Conservation (phyloP, 2,113 vertebrate species). For the Myanophis thanlyinensis region DNA sequence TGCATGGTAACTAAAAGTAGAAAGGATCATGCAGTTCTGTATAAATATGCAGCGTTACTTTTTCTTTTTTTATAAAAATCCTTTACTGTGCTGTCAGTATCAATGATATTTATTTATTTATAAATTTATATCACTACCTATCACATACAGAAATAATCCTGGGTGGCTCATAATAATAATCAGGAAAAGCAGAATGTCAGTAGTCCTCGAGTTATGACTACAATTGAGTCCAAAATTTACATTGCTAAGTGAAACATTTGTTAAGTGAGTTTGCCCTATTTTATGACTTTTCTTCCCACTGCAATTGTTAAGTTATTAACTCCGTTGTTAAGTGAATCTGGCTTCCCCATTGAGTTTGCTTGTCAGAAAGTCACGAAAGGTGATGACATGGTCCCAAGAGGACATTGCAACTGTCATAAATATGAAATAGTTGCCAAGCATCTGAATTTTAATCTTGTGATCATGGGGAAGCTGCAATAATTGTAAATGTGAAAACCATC, state of each 20-base stretch:
- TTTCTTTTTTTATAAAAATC: background rate
- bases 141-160: background rate
- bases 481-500: background rate
- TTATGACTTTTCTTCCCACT: background rate
- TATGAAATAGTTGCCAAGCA: background rate
- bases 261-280: too few species aligned
- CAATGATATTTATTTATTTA: background rate
- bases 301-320: background rate
- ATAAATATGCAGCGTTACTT: constrained; percentile 34
- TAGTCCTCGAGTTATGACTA: background rate
- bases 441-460: background rate
- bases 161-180: background rate
- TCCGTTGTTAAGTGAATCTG: background rate
- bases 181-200: background rate
- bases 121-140: background rate
- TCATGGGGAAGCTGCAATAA: background rate
- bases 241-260: background rate
- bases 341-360: background rate
- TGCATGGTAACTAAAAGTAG: background rate
- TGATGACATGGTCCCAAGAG: background rate
- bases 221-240: background rate
- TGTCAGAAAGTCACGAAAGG: background rate
- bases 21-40: background rate
- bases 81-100: background rate
- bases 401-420: background rate